Base-by-base conservation (phyloP, 2,888 invertebrate genomes). In the Actias luna region DNA sequence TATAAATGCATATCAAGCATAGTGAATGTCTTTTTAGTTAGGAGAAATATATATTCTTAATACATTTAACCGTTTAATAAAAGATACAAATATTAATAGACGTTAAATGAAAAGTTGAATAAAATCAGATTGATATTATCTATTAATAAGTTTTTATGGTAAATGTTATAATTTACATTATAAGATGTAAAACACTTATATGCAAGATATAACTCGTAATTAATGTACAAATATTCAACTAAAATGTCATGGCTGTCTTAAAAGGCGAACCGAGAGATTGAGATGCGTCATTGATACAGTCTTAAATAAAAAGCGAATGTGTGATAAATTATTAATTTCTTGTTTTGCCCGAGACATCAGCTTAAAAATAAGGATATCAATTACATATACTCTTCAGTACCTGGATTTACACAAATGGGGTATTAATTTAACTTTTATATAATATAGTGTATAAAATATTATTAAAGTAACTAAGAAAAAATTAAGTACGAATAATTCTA, bases 171-270 rank as follows among this genome's bases (percentile, higher is more conserved):
- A 59, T 46, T 62, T 50, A 63, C 35, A 39, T 57, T 58, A 35
- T 33, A 59, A 55, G 35, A 12, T 62, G 55, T 52, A 60, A 65
- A 64, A 50, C 60, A 63, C 66, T 66, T 60, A 59, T 58, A 68
- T 62, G 25, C 63, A 66, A 35, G 35, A 58, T 50, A 62, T 71
- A 70, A 71, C 70, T 59, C 63, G 67, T 63, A 70, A 70, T 75
- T 70, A 70, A 71, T 73, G 68, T 74, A 66, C 66, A 70, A 68
- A 73, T 69, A 72, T 65, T 36, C 63, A 64, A 74, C 73, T 74
- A 72, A 74, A 73, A 74, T 72, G 70, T 74, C 69, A 70, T 69
- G 69, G 64, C 65, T 64, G 66, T 69, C 61, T 65, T 69, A 72
- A 72, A 71, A 60, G 63, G 60, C 29, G 31, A 60, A 33, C 25